Conservation (phyloP, 2,113 vertebrate genomes). For the Anarrhichthys ocellatus region DNA sequence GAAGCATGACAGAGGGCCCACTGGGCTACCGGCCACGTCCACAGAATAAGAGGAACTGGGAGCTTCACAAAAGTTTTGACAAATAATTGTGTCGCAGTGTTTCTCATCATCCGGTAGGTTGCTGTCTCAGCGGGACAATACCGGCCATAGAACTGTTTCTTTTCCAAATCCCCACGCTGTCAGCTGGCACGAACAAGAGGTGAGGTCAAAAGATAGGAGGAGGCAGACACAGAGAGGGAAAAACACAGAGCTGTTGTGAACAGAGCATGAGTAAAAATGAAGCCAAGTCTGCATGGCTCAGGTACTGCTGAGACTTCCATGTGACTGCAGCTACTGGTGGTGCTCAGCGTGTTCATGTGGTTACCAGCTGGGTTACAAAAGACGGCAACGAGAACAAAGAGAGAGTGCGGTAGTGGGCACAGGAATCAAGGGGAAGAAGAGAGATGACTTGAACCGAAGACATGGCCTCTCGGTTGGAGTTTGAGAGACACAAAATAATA, state of each 20-base stretch:
- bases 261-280: constrained; percentile 5
- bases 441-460: constrained; percentile 18
- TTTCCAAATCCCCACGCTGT: constrained; percentile 35
- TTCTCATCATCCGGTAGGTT: constrained; percentile 28
- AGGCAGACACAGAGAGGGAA: constrained; percentile 13
- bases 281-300: constrained; percentile 31
- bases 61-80: neutral
- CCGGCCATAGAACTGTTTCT: constrained; percentile 11
- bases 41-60: constrained; percentile 43
- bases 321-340: constrained; percentile 34
- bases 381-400: constrained; percentile 32
- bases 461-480: constrained; percentile 26
- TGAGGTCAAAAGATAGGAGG: constrained; percentile 36
- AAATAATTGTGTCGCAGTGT: constrained; percentile 22
- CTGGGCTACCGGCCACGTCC: constrained; percentile 29
- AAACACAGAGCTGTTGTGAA: constrained; percentile 13
- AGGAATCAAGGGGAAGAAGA: constrained; percentile 33
- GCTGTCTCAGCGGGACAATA: constrained; percentile 37
- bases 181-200: constrained; percentile 36
- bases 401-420: constrained; percentile 7
- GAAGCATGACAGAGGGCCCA: constrained; percentile 38
- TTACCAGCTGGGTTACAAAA: constrained; percentile 51
- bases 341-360: constrained; percentile 19
- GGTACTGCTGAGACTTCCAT: constrained; percentile 34
- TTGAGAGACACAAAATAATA: constrained; percentile 35